Conservation (phyloP, 2,888 invertebrate genomes). For the Drymonia ruficornis region DNA sequence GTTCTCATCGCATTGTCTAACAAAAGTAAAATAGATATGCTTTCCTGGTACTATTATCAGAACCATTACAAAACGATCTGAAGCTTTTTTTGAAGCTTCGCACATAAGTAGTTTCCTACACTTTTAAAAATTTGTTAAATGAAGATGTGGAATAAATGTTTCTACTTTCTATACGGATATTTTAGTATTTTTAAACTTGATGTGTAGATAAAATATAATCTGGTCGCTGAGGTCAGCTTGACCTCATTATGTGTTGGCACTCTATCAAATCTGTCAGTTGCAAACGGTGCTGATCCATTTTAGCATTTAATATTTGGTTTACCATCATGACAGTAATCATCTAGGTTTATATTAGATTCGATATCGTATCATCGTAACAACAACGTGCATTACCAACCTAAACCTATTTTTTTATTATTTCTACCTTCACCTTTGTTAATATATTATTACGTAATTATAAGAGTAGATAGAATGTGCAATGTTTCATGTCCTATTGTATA, state of each 20-base stretch:
- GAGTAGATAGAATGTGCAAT: slow-evolving; percentile 18
- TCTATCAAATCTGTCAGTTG: slow-evolving; percentile 60
- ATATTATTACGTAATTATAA: slow-evolving; percentile 16
- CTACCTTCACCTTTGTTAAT: background rate
- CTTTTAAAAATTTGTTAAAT: background rate
- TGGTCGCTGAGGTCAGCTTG: slow-evolving; percentile 45
- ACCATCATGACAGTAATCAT: slow-evolving; percentile 15
- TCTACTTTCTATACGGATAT: slow-evolving; percentile 7
- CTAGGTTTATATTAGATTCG: background rate
- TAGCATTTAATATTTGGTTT: slow-evolving; percentile 56
- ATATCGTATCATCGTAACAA: background rate
- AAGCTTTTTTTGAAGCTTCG: background rate
- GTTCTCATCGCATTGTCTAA: slow-evolving; percentile 16
- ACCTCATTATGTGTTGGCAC: slow-evolving; percentile 59
- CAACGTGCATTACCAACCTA: background rate
- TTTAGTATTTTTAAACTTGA: slow-evolving; percentile 40
- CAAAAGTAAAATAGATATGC: slow-evolving; percentile 9
- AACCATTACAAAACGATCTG: too few relatives aligned
- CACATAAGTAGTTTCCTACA: background rate
- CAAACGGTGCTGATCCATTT: slow-evolving; percentile 57
- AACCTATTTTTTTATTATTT: slow-evolving; percentile 13
- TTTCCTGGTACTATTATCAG: background rate
- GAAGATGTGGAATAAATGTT: slow-evolving; percentile 14
- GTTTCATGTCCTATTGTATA: background rate
- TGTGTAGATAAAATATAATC: slow-evolving; percentile 34